These are phyloP conservation scores for Meloidogyne chitwoodi DNA, from an alignment of 1,140 invertebrate genomes.

Conservation along the genomic window DNA sequence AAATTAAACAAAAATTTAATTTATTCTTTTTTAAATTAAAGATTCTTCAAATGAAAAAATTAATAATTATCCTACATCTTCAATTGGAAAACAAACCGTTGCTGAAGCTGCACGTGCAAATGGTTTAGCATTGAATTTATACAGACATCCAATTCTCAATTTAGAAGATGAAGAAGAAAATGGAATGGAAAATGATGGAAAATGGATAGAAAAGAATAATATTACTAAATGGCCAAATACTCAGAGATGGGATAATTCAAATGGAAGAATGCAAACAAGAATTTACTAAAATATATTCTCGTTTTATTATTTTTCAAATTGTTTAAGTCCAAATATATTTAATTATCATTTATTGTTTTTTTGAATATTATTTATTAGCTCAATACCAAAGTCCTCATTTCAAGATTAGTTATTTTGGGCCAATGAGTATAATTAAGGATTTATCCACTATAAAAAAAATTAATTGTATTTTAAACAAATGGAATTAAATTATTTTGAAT, in stretches of 20 bases:
- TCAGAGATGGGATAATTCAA: not conserved
- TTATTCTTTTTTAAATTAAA: not conserved
- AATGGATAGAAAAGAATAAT: not conserved
- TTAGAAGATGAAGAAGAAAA: conserved; percentile 27
- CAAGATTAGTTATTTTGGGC: too few species aligned
- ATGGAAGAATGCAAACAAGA: not conserved
- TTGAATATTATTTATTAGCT: too few species aligned
- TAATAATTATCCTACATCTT: conserved; percentile 21
- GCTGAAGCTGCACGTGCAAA: conserved; percentile 42
- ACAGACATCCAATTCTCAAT: conserved; percentile 39
- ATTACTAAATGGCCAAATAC: not conserved
- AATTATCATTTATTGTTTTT: too few species aligned
- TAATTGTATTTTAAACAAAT: too few species aligned
- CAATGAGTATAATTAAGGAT: too few species aligned
- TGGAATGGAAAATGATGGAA: not conserved
- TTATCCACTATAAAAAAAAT: too few species aligned
- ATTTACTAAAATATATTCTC: not conserved
- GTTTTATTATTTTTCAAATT: too few species aligned
- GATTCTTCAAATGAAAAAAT: not conserved
- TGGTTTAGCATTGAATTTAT: conserved; percentile 40
- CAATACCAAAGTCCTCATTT: too few species aligned
- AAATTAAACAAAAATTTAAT: too few species aligned
- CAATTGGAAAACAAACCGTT: conserved; percentile 48
- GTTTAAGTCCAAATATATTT: too few species aligned
- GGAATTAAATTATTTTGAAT: too few species aligned